phyloP scores from a whole-genome alignment of 2,888 invertebrate species.

The Saturnia japonica region DNA sequence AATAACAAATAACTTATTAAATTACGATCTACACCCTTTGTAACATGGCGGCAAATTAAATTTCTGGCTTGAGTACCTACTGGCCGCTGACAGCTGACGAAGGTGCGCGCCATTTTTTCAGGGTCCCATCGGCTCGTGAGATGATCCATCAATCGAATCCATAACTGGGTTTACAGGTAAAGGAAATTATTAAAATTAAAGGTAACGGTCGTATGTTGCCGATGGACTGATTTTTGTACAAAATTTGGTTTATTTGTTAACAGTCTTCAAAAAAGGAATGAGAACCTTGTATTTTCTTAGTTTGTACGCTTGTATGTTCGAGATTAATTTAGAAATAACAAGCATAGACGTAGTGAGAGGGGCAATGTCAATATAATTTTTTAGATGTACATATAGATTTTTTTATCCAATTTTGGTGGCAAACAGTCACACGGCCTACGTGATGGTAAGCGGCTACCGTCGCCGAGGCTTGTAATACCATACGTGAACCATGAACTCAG shows the following conservation, averaged over 20 bases:
- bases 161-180: conserved; percentile 31
- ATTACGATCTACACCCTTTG: conserved; percentile 42
- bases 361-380: too few species aligned
- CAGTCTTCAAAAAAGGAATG: neutral
- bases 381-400: too few species aligned
- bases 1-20: conserved; percentile 46
- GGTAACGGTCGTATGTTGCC: neutral
- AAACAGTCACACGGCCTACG: too few species aligned
- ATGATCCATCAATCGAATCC: conserved; percentile 35
- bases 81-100: conserved; percentile 69
- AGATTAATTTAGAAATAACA: too few species aligned
- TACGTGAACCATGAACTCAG: too few species aligned
- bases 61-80: conserved; percentile 58
- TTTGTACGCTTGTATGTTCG: too few species aligned
- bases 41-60: conserved; percentile 67
- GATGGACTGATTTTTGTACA: neutral
- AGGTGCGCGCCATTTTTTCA: conserved; percentile 50
- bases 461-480: too few species aligned
- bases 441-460: too few species aligned
- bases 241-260: neutral
- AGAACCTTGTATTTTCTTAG: too few species aligned
- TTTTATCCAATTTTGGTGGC: too few species aligned
- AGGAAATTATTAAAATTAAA: conserved; percentile 20
- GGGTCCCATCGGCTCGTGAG: conserved; percentile 34
- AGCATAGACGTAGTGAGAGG: too few species aligned